Evolutionary conservation across 2,797 vertebrate species (phyloP).

Genomic region (Poecilia velifera): DNA sequence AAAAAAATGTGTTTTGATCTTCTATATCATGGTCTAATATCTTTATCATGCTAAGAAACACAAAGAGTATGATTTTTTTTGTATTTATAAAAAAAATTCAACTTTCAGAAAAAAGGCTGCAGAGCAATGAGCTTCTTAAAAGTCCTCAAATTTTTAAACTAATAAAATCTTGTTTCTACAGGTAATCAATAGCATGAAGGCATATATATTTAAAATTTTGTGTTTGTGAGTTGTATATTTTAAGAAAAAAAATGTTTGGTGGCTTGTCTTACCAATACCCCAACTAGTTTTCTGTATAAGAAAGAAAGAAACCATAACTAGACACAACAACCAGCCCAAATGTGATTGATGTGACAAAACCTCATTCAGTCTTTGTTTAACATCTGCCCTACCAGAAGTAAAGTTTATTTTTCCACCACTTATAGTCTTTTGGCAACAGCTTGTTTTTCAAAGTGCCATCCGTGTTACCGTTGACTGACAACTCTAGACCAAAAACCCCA

Average conservation of each 20-base stretch:
- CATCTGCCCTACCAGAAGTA: not conserved
- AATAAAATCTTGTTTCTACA: not conserved
- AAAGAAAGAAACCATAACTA: not conserved
- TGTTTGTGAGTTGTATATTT: not conserved
- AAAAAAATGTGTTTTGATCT: not conserved
- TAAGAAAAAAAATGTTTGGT: not conserved
- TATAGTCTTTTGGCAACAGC: constrained; percentile 8
- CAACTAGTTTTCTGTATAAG: not conserved
- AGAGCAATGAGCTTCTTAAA: not conserved
- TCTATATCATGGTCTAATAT: not conserved
- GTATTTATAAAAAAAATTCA: not conserved
- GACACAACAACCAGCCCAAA: not conserved
- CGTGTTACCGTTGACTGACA: constrained; percentile 62
- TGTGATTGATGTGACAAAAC: not conserved
- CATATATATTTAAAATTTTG: not conserved
- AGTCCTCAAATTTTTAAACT: constrained; percentile 7
- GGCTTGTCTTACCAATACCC: not conserved
- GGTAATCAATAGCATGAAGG: not conserved
- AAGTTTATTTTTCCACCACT: not conserved
- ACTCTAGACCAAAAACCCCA: constrained; percentile 77
- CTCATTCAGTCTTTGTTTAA: not conserved
- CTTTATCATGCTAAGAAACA: not conserved
- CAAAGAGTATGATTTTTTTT: not conserved
- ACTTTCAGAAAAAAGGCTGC: not conserved
- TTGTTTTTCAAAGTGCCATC: constrained; percentile 57